Evolutionary conservation across 2,113 vertebrate species (phyloP).

Genomic region (Mobula birostris): DNA sequence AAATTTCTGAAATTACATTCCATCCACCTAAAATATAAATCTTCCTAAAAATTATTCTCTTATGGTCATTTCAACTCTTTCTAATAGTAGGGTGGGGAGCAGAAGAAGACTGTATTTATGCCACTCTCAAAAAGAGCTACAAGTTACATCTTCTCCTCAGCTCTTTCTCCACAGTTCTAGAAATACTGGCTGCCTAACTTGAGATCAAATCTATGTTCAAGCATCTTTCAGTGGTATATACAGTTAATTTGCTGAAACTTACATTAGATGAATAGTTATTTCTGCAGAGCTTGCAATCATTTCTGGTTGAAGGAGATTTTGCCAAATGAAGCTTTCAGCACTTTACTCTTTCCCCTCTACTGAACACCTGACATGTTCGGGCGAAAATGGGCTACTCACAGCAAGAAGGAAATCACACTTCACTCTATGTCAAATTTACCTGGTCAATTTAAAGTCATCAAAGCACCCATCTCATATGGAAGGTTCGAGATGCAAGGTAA

Average conservation of each 20-base stretch:
- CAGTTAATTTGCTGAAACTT: not conserved
- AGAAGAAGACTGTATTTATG: not conserved
- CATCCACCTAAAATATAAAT: no score
- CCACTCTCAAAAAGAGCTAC: not conserved
- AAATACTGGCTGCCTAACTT: not conserved
- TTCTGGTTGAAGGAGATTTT: not conserved
- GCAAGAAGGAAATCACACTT: not conserved
- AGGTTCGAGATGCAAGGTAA: no score
- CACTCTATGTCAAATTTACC: slow-evolving; percentile 8
- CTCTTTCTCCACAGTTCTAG: not conserved
- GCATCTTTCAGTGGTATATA: not conserved
- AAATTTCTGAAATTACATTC: no score
- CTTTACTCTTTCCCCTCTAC: slow-evolving; percentile 2
- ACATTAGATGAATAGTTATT: not conserved
- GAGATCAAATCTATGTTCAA: not conserved
- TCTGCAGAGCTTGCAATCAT: not conserved
- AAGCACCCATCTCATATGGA: not conserved
- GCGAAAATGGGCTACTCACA: not conserved
- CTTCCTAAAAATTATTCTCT: not conserved
- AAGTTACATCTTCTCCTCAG: not conserved
- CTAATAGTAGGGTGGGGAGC: not conserved
- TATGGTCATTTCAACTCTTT: not conserved
- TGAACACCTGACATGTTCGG: slow-evolving; percentile 2
- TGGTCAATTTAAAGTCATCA: not conserved
- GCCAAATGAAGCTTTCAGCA: not conserved